phyloP scores from a whole-genome alignment of 2,113 vertebrate species.

The Microcebus lehilahytsara region DNA sequence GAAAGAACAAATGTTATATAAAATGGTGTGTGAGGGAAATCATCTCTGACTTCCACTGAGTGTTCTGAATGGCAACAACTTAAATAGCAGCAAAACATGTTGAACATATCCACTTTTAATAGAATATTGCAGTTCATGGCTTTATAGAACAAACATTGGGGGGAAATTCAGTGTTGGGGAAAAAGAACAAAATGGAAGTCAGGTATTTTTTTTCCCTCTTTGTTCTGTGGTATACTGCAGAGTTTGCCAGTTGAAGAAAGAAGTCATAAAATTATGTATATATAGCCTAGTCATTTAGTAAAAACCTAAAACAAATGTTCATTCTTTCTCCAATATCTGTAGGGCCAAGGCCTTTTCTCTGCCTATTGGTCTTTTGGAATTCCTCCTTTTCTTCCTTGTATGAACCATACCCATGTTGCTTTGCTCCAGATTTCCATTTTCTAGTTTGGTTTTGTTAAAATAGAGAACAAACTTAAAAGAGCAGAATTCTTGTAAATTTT shows the following conservation, averaged over 20 bases:
- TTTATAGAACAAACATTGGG: not conserved
- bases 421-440: slow-evolving; percentile 16
- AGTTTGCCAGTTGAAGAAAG: slow-evolving; percentile 1
- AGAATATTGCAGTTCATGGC: not conserved
- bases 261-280: not conserved
- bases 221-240: not conserved
- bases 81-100: not conserved
- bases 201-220: not conserved
- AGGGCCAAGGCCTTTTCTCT: not conserved
- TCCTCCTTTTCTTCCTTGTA: not conserved
- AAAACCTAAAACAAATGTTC: not conserved
- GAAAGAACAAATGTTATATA: not conserved
- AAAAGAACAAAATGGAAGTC: slow-evolving; percentile 2
- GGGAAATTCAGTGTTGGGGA: not conserved
- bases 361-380: not conserved
- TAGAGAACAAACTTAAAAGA: not conserved
- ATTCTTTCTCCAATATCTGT: not conserved
- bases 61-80: not conserved
- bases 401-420: not conserved
- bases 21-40: not conserved
- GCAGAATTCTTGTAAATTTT: slow-evolving; percentile 10
- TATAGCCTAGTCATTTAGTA: not conserved
- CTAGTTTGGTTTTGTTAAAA: not conserved
- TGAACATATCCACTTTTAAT: not conserved
- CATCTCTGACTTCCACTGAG: not conserved